Conservation (phyloP, 2,888 invertebrate genomes). For the Phengaris arion region DNA sequence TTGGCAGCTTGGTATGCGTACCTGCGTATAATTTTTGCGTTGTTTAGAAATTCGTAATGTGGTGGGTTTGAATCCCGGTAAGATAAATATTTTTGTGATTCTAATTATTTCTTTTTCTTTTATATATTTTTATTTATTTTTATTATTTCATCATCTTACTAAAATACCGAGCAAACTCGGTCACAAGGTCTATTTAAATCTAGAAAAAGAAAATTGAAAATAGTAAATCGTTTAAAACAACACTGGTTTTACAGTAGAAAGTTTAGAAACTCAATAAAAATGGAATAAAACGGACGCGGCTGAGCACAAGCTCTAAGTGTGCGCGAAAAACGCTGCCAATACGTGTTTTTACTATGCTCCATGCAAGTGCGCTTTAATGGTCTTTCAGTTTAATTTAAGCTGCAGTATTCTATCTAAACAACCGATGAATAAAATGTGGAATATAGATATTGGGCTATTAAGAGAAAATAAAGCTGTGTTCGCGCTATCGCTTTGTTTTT, state of each 20-base stretch:
- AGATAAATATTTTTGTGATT: no score
- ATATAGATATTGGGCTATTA: slow-evolving; percentile 12
- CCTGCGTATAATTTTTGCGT: no score
- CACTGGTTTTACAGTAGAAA: slow-evolving; percentile 27
- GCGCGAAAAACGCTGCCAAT: slow-evolving; percentile 24
- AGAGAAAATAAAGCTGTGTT: not conserved
- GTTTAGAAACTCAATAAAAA: slow-evolving; percentile 29
- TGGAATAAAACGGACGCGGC: slow-evolving; percentile 16
- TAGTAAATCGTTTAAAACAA: slow-evolving; percentile 25
- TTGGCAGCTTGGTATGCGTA: no score
- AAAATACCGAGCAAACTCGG: no score
- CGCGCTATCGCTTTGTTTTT: not conserved
- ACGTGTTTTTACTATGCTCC: slow-evolving; percentile 23
- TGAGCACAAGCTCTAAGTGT: slow-evolving; percentile 21
- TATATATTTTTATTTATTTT: no score
- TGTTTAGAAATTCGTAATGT: no score
- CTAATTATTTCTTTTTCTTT: no score
- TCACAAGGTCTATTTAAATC: no score
- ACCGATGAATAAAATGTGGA: not conserved
- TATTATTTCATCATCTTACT: no score
- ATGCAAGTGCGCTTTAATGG: slow-evolving; percentile 15
- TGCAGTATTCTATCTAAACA: slow-evolving; percentile 3
- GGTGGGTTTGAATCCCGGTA: no score
- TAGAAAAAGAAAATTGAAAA: slow-evolving; percentile 15
- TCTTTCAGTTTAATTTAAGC: not conserved